Evolutionary conservation across 2,113 vertebrate species (phyloP).

Genomic region (Apodemus speciosus): DNA sequence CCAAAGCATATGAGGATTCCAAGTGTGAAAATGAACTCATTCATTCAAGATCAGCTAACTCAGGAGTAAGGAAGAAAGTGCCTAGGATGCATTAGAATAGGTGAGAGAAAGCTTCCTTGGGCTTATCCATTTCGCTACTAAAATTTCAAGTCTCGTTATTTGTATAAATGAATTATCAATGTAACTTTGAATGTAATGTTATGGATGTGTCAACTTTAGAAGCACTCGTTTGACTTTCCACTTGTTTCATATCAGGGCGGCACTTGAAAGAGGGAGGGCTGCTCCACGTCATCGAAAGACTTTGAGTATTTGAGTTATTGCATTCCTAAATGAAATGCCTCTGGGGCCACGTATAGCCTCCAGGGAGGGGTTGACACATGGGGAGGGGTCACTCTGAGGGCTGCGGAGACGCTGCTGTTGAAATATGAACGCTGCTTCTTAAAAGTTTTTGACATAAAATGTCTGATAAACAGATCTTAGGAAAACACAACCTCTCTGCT

Average conservation of each 20-base stretch:
- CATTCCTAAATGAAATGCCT: slow-evolving; percentile 32
- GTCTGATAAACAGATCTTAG: slow-evolving; percentile 78
- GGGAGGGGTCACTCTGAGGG: neutral
- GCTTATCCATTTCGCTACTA: neutral
- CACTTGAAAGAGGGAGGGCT: neutral
- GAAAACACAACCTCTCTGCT: slow-evolving; percentile 69
- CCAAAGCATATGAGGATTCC: neutral
- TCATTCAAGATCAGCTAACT: neutral
- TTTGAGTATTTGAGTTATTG: neutral
- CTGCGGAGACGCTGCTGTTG: slow-evolving; percentile 15
- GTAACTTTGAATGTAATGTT: neutral
- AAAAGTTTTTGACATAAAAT: slow-evolving; percentile 74
- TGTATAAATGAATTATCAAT: slow-evolving; percentile 5
- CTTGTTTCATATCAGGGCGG: neutral
- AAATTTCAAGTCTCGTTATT: neutral
- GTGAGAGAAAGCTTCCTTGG: neutral
- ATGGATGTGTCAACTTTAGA: neutral
- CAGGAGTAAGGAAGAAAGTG: neutral
- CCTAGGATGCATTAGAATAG: neutral
- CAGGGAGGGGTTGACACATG: neutral
- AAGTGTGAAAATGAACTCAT: neutral
- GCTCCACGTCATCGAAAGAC: neutral
- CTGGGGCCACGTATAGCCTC: neutral
- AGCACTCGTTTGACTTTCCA: neutral
- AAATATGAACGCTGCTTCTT: slow-evolving; percentile 66